These are phyloP conservation scores for Enhydra lutris DNA, from an alignment of 2,113 vertebrate genomes.

Conservation along the genomic window DNA sequence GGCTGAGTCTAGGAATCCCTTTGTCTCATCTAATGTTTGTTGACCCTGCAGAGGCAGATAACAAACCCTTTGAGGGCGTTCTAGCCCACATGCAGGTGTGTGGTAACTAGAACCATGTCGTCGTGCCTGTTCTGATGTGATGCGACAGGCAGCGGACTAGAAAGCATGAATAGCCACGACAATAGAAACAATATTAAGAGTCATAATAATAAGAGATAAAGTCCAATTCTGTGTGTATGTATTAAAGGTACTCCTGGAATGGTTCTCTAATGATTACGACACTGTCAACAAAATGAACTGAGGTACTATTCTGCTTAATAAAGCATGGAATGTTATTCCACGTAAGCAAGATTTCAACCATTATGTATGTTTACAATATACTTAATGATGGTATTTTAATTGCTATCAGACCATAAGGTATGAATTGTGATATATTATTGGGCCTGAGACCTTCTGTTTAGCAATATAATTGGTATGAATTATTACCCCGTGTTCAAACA, in stretches of 20 bases:
- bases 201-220: background rate
- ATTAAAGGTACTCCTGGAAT: background rate
- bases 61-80: background rate
- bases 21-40: background rate
- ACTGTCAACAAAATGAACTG: background rate
- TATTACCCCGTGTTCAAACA: conserved; percentile 78
- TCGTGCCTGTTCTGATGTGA: background rate
- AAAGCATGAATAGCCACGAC: too few species aligned
- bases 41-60: background rate
- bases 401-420: conserved; percentile 67
- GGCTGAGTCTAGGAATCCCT: background rate
- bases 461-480: conserved; percentile 79
- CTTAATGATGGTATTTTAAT: conserved; percentile 73
- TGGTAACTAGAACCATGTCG: background rate
- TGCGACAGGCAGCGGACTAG: too few species aligned
- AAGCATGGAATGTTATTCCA: background rate
- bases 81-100: background rate
- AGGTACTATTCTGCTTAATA: background rate
- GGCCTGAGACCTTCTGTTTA: conserved; percentile 69
- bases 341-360: background rate
- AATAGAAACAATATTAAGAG: background rate
- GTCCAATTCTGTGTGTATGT: background rate
- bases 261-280: background rate
- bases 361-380: conserved; percentile 39
- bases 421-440: conserved; percentile 74